Evolutionary conservation across 2,113 vertebrate species (phyloP).

Genomic region (Chaetodon auriga): DNA sequence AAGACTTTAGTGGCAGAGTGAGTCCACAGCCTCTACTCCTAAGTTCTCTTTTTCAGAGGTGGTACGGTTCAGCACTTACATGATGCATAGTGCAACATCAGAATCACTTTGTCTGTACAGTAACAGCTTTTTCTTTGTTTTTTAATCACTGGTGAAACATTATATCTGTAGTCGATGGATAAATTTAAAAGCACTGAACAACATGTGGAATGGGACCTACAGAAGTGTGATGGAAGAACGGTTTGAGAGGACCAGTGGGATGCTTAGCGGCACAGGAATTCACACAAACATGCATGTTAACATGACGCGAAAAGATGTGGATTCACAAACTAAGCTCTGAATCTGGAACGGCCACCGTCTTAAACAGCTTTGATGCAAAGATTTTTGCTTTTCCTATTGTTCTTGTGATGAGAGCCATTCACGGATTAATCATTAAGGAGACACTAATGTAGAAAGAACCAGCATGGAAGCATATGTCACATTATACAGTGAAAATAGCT

Average conservation of each 20-base stretch:
- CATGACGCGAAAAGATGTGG: constrained; percentile 24
- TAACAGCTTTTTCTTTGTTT: constrained; percentile 2
- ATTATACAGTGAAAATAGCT: constrained; percentile 51
- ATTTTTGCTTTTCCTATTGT: constrained; percentile 34
- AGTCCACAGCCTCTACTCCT: not conserved
- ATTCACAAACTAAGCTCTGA: constrained; percentile 20
- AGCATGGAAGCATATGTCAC: constrained; percentile 14
- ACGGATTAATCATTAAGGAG: constrained; percentile 6
- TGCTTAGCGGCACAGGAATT: constrained; percentile 28
- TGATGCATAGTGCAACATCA: constrained; percentile 11
- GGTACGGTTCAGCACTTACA: constrained; percentile 41
- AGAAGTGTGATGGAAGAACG: not conserved
- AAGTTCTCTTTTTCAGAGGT: not conserved
- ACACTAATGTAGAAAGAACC: constrained; percentile 27
- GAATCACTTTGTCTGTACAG: constrained; percentile 39
- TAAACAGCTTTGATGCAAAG: constrained; percentile 46
- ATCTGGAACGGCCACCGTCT: constrained; percentile 15
- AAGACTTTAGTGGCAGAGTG: constrained; percentile 32
- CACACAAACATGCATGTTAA: constrained; percentile 5
- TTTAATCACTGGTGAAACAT: constrained; percentile 35
- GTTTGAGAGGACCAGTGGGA: constrained; percentile 7
- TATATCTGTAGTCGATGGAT: constrained; percentile 24
- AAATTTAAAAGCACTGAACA: constrained; percentile 40
- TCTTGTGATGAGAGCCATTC: constrained; percentile 13
- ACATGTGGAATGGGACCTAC: constrained; percentile 35